Evolutionary conservation across 2,888 invertebrate species (phyloP), one percentile per base, ranked within the genome.

Genomic region (Orthosia cruda): DNA sequence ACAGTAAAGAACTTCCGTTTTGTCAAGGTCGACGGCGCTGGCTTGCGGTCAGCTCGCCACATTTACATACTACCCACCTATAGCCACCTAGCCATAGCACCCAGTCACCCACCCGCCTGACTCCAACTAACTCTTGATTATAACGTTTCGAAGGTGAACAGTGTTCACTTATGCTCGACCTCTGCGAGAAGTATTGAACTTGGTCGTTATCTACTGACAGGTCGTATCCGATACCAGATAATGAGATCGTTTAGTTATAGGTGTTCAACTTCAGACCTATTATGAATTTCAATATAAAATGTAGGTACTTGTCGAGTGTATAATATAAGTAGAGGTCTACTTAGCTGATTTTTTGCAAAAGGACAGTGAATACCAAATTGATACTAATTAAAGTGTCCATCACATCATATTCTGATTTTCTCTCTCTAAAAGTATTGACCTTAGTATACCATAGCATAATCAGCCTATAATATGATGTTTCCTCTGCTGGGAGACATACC

Each of bases 1-100:
- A 84, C 83, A 86, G 84, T 89, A 84, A 86, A 82, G 85, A 74
- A 81, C 84, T 91, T 92, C 92, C 92, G 92, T 83, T 65, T 83
- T 93, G 92, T 93, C 94, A 94, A 94, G 94, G 94, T 89, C 88
- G 71, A 66, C 52, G 71, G 61, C 57, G 73, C 26, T 52, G 74
- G 55, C 79, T 74, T 74, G 72, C 81, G 75, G 76, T 59, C 62
- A 77, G 67, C 74, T 65, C 70, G 49, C 84, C 74, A 75, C 72
- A 83, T 83, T 87, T 69, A 74, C 75, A 86, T 88, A 83, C 68
- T 40, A 50, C 67, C 68, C 65, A 66, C 62, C 59, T 45, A 40
- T 40, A 64, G 63, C 55, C 40, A 63, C 69, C 65, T 50, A 52
- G 55, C 61, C 55, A 57, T 20, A 26, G 26, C 26, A 52, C 74